Evolutionary conservation across 2,797 vertebrate genomes (phyloP), one percentile per base, ranked within the genome.

Genomic region (Amblyraja radiata): DNA sequence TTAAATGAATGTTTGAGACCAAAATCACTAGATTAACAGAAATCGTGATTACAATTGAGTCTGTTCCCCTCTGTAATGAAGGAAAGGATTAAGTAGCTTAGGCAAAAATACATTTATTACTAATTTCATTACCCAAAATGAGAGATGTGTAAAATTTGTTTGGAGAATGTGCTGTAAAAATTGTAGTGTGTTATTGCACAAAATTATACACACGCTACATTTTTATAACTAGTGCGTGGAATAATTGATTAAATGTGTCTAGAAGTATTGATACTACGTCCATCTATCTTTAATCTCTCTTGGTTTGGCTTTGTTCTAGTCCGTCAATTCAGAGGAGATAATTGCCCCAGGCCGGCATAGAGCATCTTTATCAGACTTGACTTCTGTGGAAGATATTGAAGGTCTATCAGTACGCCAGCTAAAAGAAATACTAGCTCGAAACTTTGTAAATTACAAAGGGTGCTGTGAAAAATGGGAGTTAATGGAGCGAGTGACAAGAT

Each of bases 401-500:
- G 96, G 94, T 0, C 97, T 99, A 74, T 98, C 97, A 0, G 98
- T 99, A 79, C 96, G 98, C 0, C 98, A 99, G 96, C 96, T 99
- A 93, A 99, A 99, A 94, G 98, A 99, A 94, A 99, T 99, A 93
- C 97, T 99, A 0, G 98, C 98, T 81, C 96, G 98, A 68, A 99
- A 99, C 96, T 99, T 99, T 0, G 98, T 99, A 46, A 96, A 99
- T 96, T 99, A 98, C 95, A 99, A 98, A 94, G 98, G 98, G 96
- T 99, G 98, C 97, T 99, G 98, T 94, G 98, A 99, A 94, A 99
- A 99, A 95, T 99, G 98, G 98, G 98, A 99, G 95, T 96, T 99
- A 95, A 97, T 99, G 96, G 98, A 99, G 95, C 94, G 98, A 61
- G 98, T 99, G 79, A 97, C 95, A 0, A 96, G 98, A 25, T 97